phyloP scores from a whole-genome alignment of 2,888 invertebrate genomes.

The Litoditis marina region DNA sequence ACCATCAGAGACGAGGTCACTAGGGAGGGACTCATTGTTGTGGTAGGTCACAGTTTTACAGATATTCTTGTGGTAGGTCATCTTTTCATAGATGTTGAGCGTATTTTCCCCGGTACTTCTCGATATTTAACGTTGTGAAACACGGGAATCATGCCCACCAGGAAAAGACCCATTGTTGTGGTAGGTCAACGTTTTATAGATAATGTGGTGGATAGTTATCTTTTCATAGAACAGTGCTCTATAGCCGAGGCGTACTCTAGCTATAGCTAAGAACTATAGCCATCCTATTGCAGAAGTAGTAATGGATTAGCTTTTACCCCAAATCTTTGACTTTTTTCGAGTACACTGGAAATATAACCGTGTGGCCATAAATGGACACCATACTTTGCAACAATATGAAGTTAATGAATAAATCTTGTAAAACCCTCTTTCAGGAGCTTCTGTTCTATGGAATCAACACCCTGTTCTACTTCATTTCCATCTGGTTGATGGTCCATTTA shows the following conservation, averaged over 20 bases:
- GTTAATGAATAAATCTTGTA: too few species aligned
- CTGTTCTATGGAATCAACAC: conserved; percentile 60
- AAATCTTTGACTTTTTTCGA: too few species aligned
- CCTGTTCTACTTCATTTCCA: conserved; percentile 58
- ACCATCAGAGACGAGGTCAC: conserved; percentile 56
- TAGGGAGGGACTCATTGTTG: conserved; percentile 57
- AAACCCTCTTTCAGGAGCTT: conserved; percentile 43
- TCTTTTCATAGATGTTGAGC: too few species aligned
- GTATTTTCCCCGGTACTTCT: too few species aligned
- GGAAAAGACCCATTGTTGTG: conserved; percentile 59
- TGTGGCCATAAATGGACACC: too few species aligned
- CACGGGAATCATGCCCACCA: conserved; percentile 53
- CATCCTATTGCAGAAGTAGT: not conserved
- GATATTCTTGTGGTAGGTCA: not conserved
- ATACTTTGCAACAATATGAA: too few species aligned
- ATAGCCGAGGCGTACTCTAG: too few species aligned
- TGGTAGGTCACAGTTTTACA: conserved; percentile 39
- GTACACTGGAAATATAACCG: too few species aligned
- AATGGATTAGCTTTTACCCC: not conserved
- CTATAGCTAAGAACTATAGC: not conserved
- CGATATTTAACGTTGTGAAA: too few species aligned
- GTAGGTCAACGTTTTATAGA: conserved; percentile 26
- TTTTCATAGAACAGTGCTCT: too few species aligned
- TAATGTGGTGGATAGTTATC: not conserved
- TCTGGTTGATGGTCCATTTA: conserved; percentile 61